Percentiles rank a stretch among this genome's conserved stretches.
phyloP scores from a whole-genome alignment of 2,113 vertebrate species.

The Henicopernis longicauda region DNA sequence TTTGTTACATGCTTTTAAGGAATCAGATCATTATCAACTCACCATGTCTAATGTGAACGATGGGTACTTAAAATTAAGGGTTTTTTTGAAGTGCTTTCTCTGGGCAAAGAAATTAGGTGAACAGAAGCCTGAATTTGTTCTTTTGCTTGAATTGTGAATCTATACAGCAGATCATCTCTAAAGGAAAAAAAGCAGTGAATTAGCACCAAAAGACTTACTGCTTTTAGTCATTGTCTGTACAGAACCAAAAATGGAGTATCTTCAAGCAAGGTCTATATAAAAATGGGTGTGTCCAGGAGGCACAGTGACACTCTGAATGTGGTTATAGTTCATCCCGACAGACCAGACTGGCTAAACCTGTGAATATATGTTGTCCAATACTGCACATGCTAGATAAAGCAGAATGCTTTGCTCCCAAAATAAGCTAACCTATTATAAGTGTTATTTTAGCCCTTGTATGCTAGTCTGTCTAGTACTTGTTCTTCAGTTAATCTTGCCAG shows the following conservation, averaged over 20 bases:
- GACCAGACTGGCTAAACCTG: neutral
- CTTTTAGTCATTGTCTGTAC: neutral
- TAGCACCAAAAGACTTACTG: neutral
- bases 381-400: neutral
- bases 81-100: neutral
- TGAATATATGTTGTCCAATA: neutral
- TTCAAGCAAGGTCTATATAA: slow-evolving; percentile 3
- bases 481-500: neutral
- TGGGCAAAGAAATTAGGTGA: neutral
- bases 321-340: slow-evolving; percentile 20
- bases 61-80: neutral
- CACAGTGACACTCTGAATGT: slow-evolving; percentile 51
- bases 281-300: slow-evolving; percentile 73
- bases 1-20: neutral
- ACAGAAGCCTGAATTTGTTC: neutral
- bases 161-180: neutral
- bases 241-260: slow-evolving; percentile 35
- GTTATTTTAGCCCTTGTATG: neutral
- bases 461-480: neutral
- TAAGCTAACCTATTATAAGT: neutral
- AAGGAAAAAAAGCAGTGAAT: neutral
- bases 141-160: neutral
- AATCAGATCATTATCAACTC: neutral
- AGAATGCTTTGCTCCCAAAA: neutral
- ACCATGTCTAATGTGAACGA: neutral